phyloP scores from a whole-genome alignment of 2,888 invertebrate genomes.

The Cryptus armator region DNA sequence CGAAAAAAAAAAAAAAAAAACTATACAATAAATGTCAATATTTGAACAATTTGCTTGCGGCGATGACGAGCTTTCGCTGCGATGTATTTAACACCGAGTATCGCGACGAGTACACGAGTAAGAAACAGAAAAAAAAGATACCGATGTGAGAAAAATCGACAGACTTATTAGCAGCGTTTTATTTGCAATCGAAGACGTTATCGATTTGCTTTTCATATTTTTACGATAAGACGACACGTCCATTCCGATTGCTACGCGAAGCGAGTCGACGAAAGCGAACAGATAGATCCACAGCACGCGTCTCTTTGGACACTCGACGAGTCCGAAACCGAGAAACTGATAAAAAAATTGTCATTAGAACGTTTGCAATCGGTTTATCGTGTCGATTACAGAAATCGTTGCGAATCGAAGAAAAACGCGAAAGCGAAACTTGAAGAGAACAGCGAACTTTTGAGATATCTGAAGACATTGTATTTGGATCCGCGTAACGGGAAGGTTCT shows the following conservation, averaged over 20 bases:
- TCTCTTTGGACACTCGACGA: slow-evolving; percentile 69
- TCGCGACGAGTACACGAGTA: slow-evolving; percentile 70
- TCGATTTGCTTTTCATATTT: not conserved
- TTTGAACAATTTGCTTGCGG: not conserved
- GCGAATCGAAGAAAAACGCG: slow-evolving; percentile 56
- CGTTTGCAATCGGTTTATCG: slow-evolving; percentile 73
- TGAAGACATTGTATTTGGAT: slow-evolving; percentile 74
- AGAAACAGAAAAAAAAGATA: slow-evolving; percentile 66
- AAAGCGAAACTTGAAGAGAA: slow-evolving; percentile 54
- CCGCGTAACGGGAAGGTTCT: slow-evolving; percentile 72
- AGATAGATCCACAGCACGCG: slow-evolving; percentile 72
- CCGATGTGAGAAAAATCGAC: slow-evolving; percentile 69
- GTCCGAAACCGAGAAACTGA: slow-evolving; percentile 69
- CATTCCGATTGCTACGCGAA: slow-evolving; percentile 72
- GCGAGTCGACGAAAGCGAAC: slow-evolving; percentile 71
- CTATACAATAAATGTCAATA: slow-evolving; percentile 1
- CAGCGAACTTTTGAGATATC: slow-evolving; percentile 74
- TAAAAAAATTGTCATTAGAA: slow-evolving; percentile 72
- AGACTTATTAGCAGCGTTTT: not conserved
- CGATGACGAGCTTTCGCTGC: slow-evolving; percentile 58
- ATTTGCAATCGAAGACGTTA: not conserved
- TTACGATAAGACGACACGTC: slow-evolving; percentile 61
- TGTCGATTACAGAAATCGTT: slow-evolving; percentile 70
- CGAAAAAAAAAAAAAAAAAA: not conserved
- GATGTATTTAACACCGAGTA: slow-evolving; percentile 75